Evolutionary conservation across 1,140 invertebrate genomes (phyloP).

Genomic region (Drosophila equinoxialis): DNA sequence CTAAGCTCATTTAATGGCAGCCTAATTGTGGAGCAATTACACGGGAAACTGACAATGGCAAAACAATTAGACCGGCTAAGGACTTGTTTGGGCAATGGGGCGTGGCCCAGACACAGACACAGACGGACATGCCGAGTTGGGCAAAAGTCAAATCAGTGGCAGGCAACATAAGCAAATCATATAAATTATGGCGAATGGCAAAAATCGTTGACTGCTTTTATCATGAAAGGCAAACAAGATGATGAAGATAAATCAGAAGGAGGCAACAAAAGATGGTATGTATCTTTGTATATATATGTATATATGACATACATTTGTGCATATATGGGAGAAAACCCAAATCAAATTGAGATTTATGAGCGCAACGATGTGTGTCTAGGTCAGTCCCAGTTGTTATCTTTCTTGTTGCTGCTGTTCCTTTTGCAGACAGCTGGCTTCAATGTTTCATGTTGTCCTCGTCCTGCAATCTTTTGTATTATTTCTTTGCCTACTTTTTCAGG

Average conservation of each 20-base stretch:
- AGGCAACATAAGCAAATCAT: slow-evolving; percentile 60
- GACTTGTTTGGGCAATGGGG: slow-evolving; percentile 54
- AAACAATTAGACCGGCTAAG: slow-evolving; percentile 69
- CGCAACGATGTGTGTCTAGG: slow-evolving; percentile 76
- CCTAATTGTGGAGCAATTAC: slow-evolving; percentile 71
- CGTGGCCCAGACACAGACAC: slow-evolving; percentile 38
- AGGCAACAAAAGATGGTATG: neutral
- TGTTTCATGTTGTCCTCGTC: slow-evolving; percentile 68
- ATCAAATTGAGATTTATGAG: slow-evolving; percentile 81
- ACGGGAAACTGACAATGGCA: slow-evolving; percentile 72
- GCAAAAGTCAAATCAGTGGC: slow-evolving; percentile 49
- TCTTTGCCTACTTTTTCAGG: slow-evolving; percentile 27
- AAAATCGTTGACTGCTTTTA: slow-evolving; percentile 44
- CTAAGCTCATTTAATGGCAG: slow-evolving; percentile 54
- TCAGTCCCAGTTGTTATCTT: slow-evolving; percentile 43
- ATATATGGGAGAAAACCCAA: slow-evolving; percentile 50
- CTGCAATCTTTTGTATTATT: slow-evolving; percentile 41
- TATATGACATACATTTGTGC: neutral
- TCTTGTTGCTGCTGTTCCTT: slow-evolving; percentile 26
- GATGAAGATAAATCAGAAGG: neutral
- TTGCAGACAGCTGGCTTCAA: slow-evolving; percentile 50
- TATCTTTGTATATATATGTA: slow-evolving; percentile 7
- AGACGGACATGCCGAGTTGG: slow-evolving; percentile 32
- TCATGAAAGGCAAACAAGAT: neutral
- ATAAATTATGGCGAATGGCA: slow-evolving; percentile 65